These are phyloP conservation scores for Lacerta agilis DNA, from an alignment of 2,797 vertebrate genomes.

Conservation along the genomic window DNA sequence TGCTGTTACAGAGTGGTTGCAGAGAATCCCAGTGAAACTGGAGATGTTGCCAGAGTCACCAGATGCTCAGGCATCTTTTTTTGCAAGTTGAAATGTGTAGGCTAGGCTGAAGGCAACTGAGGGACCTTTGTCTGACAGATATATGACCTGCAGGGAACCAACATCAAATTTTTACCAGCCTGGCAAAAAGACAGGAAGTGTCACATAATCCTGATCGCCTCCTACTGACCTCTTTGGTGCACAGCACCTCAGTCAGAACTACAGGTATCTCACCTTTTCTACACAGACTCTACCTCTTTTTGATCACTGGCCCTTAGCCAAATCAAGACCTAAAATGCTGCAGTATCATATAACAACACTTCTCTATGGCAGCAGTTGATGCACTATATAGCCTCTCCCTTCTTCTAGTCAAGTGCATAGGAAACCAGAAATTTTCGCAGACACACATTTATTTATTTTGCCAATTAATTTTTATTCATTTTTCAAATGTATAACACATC, in stretches of 20 bases:
- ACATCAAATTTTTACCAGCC: conserved; percentile 19
- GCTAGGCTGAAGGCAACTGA: conserved; percentile 3
- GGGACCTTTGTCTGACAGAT: conserved; percentile 10
- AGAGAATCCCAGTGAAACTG: neutral
- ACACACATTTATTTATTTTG: neutral
- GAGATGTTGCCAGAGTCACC: conserved; percentile 4
- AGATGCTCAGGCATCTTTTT: neutral
- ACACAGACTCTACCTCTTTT: neutral
- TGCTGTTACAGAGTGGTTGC: neutral
- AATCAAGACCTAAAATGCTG: neutral
- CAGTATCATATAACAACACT: neutral
- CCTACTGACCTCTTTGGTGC: neutral
- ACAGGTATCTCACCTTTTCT: neutral
- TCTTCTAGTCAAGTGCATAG: neutral
- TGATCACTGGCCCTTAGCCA: neutral
- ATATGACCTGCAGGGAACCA: neutral
- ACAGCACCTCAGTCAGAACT: neutral
- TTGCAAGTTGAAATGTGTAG: neutral
- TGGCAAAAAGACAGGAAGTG: conserved; percentile 14
- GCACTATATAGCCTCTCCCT: neutral
- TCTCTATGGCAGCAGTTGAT: neutral
- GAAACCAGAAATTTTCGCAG: neutral
- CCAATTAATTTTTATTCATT: no score
- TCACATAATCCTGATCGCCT: conserved; percentile 8
- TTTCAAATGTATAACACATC: no score